Conservation (phyloP, 2,797 vertebrate genomes). For the Lepilemur ruficaudatus region DNA sequence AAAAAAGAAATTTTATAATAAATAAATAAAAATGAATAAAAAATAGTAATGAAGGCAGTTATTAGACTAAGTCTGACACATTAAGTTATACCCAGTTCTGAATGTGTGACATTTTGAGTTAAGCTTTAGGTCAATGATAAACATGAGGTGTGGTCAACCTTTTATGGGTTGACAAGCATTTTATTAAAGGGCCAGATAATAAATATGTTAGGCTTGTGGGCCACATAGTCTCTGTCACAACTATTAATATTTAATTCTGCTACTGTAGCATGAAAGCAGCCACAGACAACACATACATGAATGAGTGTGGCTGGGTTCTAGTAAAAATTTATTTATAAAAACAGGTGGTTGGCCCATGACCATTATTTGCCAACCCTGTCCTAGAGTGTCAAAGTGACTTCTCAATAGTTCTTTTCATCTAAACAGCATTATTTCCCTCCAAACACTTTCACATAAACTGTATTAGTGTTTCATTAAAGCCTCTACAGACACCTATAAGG, state of each 20-base stretch:
- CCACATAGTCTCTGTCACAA: background rate
- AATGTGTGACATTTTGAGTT: slow-evolving; percentile 4
- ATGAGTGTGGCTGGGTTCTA: background rate
- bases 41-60: background rate
- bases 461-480: background rate
- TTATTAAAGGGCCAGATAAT: background rate
- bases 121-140: background rate
- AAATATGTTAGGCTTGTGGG: background rate
- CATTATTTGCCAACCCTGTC: background rate
- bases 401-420: slow-evolving; percentile 18
- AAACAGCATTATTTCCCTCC: background rate
- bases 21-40: background rate
- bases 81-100: background rate
- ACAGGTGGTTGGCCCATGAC: background rate
- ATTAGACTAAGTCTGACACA: background rate
- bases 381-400: slow-evolving; percentile 2
- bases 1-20: background rate
- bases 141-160: background rate
- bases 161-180: background rate
- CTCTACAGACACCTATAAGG: background rate
- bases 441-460: background rate
- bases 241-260: background rate
- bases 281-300: background rate
- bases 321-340: slow-evolving; percentile 10
- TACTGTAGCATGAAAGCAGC: background rate